These are phyloP conservation scores for Hymenochirus boettgeri DNA, from an alignment of 2,113 vertebrate species.

Conservation along the genomic window DNA sequence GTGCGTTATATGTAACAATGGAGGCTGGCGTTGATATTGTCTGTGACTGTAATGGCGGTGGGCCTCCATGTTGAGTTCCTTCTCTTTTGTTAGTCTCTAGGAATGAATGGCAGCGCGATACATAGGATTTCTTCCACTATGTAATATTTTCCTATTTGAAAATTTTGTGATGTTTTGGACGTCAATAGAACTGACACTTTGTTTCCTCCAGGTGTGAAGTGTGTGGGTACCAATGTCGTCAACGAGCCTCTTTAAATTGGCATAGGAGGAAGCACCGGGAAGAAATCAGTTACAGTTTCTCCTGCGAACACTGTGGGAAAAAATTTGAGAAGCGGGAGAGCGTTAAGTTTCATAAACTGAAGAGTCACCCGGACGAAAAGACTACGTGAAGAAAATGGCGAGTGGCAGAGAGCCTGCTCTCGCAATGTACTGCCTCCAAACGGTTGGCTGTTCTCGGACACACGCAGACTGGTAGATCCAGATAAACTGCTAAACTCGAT, in stretches of 20 bases:
- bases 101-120: too few species aligned
- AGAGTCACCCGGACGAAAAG: slow-evolving; percentile 83
- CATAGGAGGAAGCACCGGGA: slow-evolving; percentile 90
- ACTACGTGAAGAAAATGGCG: slow-evolving; percentile 55
- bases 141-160: too few species aligned
- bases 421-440: not conserved
- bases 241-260: slow-evolving; percentile 89
- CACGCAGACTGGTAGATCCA: not conserved
- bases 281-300: slow-evolving; percentile 82
- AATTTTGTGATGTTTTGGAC: too few species aligned
- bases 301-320: slow-evolving; percentile 84
- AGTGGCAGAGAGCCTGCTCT: not conserved
- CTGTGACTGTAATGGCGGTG: too few species aligned
- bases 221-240: slow-evolving; percentile 89
- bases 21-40: not conserved
- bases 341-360: slow-evolving; percentile 86
- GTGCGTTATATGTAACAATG: not conserved
- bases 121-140: too few species aligned
- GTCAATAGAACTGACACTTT: not conserved
- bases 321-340: slow-evolving; percentile 87
- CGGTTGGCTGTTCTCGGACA: not conserved
- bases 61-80: too few species aligned
- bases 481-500: not conserved
- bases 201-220: slow-evolving; percentile 75
- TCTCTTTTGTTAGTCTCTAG: too few species aligned